Base-by-base conservation (phyloP, 2,113 vertebrate genomes). In the Perca schrenkii region DNA sequence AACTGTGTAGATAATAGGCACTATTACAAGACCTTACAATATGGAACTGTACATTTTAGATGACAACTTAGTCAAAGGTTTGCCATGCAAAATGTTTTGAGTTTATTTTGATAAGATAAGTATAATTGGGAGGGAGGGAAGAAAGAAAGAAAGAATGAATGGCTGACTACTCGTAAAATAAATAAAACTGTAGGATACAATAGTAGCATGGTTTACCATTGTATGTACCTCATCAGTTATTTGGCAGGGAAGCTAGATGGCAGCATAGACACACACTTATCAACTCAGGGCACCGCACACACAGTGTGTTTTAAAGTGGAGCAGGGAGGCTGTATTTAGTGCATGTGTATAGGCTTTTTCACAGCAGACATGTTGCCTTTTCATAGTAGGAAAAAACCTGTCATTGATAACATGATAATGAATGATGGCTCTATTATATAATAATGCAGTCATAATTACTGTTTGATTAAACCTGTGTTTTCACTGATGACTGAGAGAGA, bases 201-300 rank as follows among this genome's bases (percentile, higher is more conserved):
- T 50, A 4, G 1, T 17, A 12, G 13, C 16, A 10, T 22, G 22
- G 8, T 63, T 56, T 36, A 25, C 4, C 28, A 4, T 21, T 47
- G n/a, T 25, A 6, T 58, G 56, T 6, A 28, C 2, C 14, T 60
- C 4, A 34, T 34, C 34, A 71, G 46, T 62, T 74, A 13, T 56
- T 21, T 21, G 3, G 14, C 53, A 8, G 1, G 4, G 52, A 58
- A 14, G 70, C 63, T 82, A 83, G 82, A 71, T 82, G 79, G 82
- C 82, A 80, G 70, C 71, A 73, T 57, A n/a, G 16, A 21, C 21
- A 31, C 52, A 54, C 52, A 54, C 16, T 21, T 46, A 31, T 22
- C 28, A 17, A 6, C 21, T 7, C n/a, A 12, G 53, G 58, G 8
- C 36, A 2, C 11, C 36, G 8, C 2, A 8, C 8, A 5, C 8